Evolutionary conservation across 1,140 invertebrate species (phyloP), one percentile per base, ranked within the genome.

Genomic region (Aphidius ervi): DNA sequence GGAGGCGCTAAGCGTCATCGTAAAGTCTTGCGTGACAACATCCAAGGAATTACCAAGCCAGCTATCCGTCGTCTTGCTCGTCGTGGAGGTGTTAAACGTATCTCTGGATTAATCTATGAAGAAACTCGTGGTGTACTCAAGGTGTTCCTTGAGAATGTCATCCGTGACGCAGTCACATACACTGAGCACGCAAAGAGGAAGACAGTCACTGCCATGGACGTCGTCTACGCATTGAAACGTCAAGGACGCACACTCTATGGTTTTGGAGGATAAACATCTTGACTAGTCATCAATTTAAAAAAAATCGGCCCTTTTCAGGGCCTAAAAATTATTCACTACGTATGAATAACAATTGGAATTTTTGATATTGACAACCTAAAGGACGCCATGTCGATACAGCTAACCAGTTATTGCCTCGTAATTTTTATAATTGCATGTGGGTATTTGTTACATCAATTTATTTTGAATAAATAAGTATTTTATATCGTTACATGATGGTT

Each of bases 121-220:
- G 49, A 52, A n/a, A 52, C 49, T 39, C 49, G 49, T 52, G 49
- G 49, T 52, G 49, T 52, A 4, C 49, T 52, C 49, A 52, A 52
- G 9, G 49, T 52, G 2, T 52, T 52, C 31, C 49, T 52, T 52
- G 49, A 52, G 49, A 52, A 52, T 5, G 49, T 52, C 31, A 52
- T 52, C 6, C 49, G 49, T 39, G 49, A 52, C 10, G 49, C 49
- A 3, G 49, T 52, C 23, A 52, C 49, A 3, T 52, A 52, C 9
- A 52, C 49, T 0, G 49, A 52, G n/a, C 49, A 52, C 31, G 49
- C 49, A 3, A 52, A 52, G 31, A 39, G 49, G 31, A 52, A 52
- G 49, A 52, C 49, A 6, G 49, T 52, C 3, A 52, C 49, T 4
- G 49, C 49, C n/a, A 52, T 52, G 49, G 49, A 52, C 5, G 49